phyloP scores from a whole-genome alignment of 2,888 invertebrate species.

The Hypomecis atomaria region DNA sequence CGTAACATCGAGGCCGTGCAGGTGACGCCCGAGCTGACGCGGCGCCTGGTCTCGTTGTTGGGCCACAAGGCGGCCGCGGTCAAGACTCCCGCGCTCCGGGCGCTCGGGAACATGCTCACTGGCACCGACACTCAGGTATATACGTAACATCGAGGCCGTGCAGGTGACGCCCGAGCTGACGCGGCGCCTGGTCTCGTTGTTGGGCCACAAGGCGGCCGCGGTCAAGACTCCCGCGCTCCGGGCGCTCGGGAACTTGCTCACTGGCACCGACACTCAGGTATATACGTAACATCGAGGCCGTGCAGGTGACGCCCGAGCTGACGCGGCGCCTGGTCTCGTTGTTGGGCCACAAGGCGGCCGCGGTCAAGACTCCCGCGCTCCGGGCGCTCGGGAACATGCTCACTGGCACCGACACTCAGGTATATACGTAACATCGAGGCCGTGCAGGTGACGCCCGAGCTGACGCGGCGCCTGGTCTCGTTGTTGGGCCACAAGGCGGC shows the following conservation, averaged over 20 bases:
- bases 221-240: conserved; percentile 93
- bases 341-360: conserved; percentile 85
- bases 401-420: conserved; percentile 95
- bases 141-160: conserved; percentile 87
- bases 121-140: conserved; percentile 92
- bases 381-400: conserved; percentile 97
- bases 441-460: conserved; percentile 88
- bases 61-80: conserved; percentile 85
- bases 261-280: conserved; percentile 94
- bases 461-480: conserved; percentile 87
- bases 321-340: conserved; percentile 88
- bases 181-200: conserved; percentile 88
- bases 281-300: conserved; percentile 85
- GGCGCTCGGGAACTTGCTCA: conserved; percentile 97
- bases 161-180: conserved; percentile 88
- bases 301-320: conserved; percentile 89
- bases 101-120: conserved; percentile 97
- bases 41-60: conserved; percentile 89
- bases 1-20: conserved; percentile 91
- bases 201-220: conserved; percentile 86
- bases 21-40: conserved; percentile 87
- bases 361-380: conserved; percentile 92
- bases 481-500: conserved; percentile 87
- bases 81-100: conserved; percentile 93
- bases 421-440: conserved; percentile 85